Percentiles rank a stretch among this genome's conserved stretches.
Evolutionary conservation across 1,140 invertebrate genomes (phyloP).

Genomic region (Spodoptera frugiperda): DNA sequence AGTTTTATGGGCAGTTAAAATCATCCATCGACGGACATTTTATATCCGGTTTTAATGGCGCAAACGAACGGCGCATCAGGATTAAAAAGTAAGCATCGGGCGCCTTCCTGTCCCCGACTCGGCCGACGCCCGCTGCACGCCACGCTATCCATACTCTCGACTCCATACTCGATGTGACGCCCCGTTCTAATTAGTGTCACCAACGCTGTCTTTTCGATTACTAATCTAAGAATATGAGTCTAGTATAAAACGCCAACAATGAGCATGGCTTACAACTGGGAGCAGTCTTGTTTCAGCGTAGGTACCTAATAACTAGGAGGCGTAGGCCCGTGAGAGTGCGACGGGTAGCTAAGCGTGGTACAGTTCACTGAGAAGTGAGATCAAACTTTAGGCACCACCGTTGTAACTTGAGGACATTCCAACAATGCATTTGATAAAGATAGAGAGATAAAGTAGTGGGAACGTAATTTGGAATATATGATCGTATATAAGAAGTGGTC

Average conservation of each 20-base stretch:
- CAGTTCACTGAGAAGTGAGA: no score
- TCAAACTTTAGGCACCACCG: neutral
- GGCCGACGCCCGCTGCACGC: constrained; percentile 11
- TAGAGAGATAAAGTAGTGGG: neutral
- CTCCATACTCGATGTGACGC: constrained; percentile 24
- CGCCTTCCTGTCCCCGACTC: constrained; percentile 53
- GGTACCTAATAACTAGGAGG: neutral
- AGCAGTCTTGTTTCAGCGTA: neutral
- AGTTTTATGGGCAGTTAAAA: constrained; percentile 78
- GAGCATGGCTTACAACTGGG: constrained; percentile 9
- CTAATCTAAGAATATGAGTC: constrained; percentile 6
- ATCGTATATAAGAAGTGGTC: constrained; percentile 45
- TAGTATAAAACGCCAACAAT: constrained; percentile 20
- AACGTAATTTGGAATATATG: constrained; percentile 52
- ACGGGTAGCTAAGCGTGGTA: no score
- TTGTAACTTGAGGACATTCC: neutral
- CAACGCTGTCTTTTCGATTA: neutral
- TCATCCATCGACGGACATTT: constrained; percentile 66
- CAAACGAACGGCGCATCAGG: constrained; percentile 35
- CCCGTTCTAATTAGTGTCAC: constrained; percentile 27
- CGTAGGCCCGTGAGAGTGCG: no score
- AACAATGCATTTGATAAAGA: neutral
- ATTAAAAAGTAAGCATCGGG: constrained; percentile 59
- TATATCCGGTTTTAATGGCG: constrained; percentile 74
- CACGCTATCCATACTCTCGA: constrained; percentile 20